Conservation (phyloP, 2,797 vertebrate species). For the Alectoris magna region DNA sequence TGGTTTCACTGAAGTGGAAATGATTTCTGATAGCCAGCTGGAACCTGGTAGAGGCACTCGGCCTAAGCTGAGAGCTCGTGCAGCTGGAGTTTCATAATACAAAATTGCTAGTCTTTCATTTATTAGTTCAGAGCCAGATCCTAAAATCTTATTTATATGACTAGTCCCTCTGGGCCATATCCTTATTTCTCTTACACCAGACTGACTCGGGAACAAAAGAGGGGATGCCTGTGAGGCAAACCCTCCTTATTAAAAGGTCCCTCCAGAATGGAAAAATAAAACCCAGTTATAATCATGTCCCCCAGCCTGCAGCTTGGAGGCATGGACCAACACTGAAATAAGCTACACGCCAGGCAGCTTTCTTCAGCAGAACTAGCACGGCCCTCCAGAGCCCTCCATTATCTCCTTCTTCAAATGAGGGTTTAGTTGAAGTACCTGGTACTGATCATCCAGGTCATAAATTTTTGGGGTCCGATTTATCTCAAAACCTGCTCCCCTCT, state of each 20-base stretch:
- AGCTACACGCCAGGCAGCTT: neutral
- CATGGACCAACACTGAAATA: conserved; percentile 27
- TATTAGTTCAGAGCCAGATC: conserved; percentile 56
- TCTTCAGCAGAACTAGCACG: conserved; percentile 38
- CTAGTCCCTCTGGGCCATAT: conserved; percentile 65
- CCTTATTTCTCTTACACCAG: conserved; percentile 59
- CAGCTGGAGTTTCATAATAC: conserved; percentile 68
- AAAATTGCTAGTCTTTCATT: conserved; percentile 59
- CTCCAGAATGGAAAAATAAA: conserved; percentile 52
- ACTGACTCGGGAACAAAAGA: neutral
- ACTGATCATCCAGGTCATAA: conserved; percentile 32
- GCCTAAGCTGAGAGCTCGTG: conserved; percentile 52
- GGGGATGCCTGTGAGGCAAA: conserved; percentile 24
- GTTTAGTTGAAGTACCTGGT: conserved; percentile 20
- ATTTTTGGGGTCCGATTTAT: neutral
- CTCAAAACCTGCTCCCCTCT: neutral
- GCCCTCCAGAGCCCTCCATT: conserved; percentile 21
- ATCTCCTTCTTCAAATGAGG: conserved; percentile 18
- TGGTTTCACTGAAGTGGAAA: conserved; percentile 61
- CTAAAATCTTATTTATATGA: conserved; percentile 69
- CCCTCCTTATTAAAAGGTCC: conserved; percentile 51
- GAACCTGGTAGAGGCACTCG: conserved; percentile 62
- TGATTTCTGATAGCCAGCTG: conserved; percentile 72
- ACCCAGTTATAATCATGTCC: conserved; percentile 24
- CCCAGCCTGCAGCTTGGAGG: conserved; percentile 14